Evolutionary conservation across 2,797 vertebrate species (phyloP), one percentile per base, ranked within the genome.

Genomic region (Sebastes iracundus): DNA sequence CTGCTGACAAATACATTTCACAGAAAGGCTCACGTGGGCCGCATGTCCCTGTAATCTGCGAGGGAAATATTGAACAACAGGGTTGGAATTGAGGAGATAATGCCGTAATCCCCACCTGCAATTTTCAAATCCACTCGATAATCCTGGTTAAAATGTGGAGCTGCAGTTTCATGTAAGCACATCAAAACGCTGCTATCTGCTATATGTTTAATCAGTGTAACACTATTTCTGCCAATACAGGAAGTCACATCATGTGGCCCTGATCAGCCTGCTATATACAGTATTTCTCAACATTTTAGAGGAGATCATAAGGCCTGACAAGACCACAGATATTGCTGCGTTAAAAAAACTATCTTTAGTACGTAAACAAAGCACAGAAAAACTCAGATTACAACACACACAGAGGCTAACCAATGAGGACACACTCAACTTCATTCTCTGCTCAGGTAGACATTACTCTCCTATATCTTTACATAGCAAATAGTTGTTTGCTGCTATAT

Each of bases 41-140:
- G 18, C 5, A n/a, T 52, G 46, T 79, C 52, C 46, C 69, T 73
- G 46, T 91, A 89, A 91, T 87, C 87, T 86, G 72, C 69, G 77
- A 69, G 77, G 74, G 74, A 82, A 84, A 83, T 84, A 71, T 52
- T 77, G 79, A 86, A 81, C 68, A 53, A 33, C 61, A 42, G 75
- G 42, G 56, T 72, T 76, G 52, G 77, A 75, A 83, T 66, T 75
- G 77, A 83, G 58, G 38, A 78, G 72, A 83, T 87, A 77, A 86
- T 68, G 32, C 75, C 6, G 4, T 85, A 91, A 93, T 92, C 90
- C 66, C 80, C 64, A 74, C 81, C 80, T 81, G 77, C 61, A 73
- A 82, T 87, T 85, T 79, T 77, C n/a, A 86, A 86, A 86, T 86
- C 32, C 55, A 65, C 64, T 84, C 9, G 3, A 63, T 84, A 88